Evolutionary conservation across 2,888 invertebrate species (phyloP).

Genomic region (Pristionchus fissidentatus): DNA sequence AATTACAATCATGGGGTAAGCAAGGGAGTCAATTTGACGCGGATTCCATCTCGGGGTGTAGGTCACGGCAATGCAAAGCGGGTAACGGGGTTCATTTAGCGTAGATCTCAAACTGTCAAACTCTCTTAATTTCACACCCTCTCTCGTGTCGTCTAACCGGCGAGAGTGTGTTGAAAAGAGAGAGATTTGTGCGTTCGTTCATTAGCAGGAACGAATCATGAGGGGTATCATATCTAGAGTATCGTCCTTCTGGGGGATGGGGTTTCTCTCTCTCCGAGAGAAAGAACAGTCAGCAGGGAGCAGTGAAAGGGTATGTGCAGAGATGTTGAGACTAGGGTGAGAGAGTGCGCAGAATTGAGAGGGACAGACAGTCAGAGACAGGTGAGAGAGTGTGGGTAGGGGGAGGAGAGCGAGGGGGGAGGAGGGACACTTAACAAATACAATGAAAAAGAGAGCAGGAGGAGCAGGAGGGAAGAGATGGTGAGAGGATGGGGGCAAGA

Average conservation of each 20-base stretch:
- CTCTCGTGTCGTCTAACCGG: background rate
- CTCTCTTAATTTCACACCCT: background rate
- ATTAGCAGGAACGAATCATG: no score
- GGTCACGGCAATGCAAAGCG: background rate
- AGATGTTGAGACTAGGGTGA: no score
- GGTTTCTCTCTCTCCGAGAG: no score
- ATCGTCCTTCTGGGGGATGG: no score
- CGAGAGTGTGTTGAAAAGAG: no score
- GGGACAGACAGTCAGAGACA: background rate
- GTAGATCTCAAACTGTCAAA: background rate
- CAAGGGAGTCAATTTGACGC: no score
- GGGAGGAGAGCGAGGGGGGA: background rate
- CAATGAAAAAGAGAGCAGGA: slow-evolving; percentile 14
- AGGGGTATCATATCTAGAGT: no score
- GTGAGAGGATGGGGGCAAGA: background rate
- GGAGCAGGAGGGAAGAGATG: background rate
- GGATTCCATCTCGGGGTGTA: no score
- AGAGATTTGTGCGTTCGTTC: no score
- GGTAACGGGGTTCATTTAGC: background rate
- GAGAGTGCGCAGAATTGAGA: background rate
- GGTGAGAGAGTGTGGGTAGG: background rate
- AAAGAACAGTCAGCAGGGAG: no score
- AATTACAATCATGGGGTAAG: no score
- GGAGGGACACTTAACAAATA: slow-evolving; percentile 29
- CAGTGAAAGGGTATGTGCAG: no score